Conservation (phyloP, 2,797 vertebrate species). For the Anguilla megastoma region DNA sequence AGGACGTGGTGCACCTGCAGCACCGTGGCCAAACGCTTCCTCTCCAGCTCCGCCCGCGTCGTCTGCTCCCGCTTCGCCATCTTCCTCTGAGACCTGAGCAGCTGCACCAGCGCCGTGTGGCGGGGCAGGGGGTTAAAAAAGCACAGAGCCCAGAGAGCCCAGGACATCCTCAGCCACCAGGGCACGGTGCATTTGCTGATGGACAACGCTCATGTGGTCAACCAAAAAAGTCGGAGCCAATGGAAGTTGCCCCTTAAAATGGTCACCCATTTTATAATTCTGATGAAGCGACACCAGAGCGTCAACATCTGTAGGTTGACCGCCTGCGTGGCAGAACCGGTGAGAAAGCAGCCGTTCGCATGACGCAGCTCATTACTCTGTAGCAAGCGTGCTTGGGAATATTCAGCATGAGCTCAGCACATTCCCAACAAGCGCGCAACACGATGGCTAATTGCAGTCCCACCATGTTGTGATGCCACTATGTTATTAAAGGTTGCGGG, state of each 20-base stretch:
- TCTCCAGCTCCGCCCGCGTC: constrained; percentile 77
- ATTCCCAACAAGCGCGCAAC: not conserved
- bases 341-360: not conserved
- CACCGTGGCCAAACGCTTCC: constrained; percentile 76
- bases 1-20: constrained; percentile 90
- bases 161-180: not conserved
- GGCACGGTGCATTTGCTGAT: not conserved
- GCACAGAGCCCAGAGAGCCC: not conserved
- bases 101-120: constrained; percentile 60
- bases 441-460: not conserved
- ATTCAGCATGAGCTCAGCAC: not conserved
- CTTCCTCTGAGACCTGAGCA: constrained; percentile 88
- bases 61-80: constrained; percentile 77
- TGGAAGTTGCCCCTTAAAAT: not conserved
- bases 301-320: not conserved
- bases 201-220: not conserved
- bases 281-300: not conserved
- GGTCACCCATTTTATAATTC: not conserved
- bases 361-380: not conserved
- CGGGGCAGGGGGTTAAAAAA: too few relatives aligned
- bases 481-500: not conserved
- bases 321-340: not conserved
- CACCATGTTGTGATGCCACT: not conserved
- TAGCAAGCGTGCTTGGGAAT: not conserved
- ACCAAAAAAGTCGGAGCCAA: not conserved